These are phyloP conservation scores for Platyscapa corneri DNA, from an alignment of 1,140 invertebrate genomes.

Conservation along the genomic window DNA sequence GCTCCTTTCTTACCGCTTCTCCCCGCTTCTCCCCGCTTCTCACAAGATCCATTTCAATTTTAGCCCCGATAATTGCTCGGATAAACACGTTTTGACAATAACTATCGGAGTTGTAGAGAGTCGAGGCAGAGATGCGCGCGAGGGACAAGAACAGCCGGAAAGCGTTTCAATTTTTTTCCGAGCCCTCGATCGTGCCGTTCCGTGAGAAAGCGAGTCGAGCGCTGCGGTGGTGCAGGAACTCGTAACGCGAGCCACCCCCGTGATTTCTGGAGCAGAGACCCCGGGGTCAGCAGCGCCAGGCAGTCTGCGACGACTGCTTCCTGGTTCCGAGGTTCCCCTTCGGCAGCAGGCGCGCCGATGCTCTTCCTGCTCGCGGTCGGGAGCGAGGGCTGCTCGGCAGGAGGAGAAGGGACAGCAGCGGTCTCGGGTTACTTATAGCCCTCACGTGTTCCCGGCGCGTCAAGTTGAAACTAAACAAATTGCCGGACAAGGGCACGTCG, in stretches of 20 bases:
- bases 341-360: background rate
- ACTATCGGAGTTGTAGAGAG: background rate
- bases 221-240: slow-evolving; percentile 35
- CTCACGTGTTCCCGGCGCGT: slow-evolving; percentile 61
- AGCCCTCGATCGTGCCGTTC: slow-evolving; percentile 53
- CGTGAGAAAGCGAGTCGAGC: slow-evolving; percentile 48
- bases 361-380: background rate
- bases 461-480: slow-evolving; percentile 70
- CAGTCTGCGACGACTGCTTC: slow-evolving; percentile 56
- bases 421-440: slow-evolving; percentile 65
- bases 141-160: slow-evolving; percentile 8
- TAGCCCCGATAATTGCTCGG: no score
- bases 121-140: background rate
- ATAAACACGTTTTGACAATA: background rate
- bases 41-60: background rate
- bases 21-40: background rate
- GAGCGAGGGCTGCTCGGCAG: background rate
- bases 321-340: background rate
- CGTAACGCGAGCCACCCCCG: slow-evolving; percentile 26
- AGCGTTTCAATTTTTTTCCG: background rate
- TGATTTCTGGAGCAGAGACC: background rate
- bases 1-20: no score
- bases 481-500: slow-evolving; percentile 54
- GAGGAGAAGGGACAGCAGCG: slow-evolving; percentile 6
- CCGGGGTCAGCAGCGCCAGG: slow-evolving; percentile 54